Conservation (phyloP, 2,888 invertebrate species). For the Aleiodes alternator region DNA sequence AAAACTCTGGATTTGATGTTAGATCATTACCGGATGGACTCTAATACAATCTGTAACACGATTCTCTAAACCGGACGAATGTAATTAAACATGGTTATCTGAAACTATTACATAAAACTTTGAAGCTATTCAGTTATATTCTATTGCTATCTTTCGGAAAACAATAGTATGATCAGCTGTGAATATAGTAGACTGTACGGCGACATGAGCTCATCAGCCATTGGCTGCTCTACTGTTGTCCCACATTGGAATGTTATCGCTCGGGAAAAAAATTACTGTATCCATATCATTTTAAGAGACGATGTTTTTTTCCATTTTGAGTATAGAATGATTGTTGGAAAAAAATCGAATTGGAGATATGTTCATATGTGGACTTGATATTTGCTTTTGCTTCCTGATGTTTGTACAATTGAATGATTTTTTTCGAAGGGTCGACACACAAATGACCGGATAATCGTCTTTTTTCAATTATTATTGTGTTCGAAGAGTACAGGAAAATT, state of each 20-base stretch:
- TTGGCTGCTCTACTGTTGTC: constrained; percentile 18
- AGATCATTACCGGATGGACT: constrained; percentile 22
- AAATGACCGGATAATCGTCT: background rate
- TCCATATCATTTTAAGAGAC: too few species aligned
- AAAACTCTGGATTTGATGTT: too few species aligned
- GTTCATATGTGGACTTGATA: too few species aligned
- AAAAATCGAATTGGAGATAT: too few species aligned
- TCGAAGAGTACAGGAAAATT: background rate
- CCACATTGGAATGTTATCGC: constrained; percentile 22
- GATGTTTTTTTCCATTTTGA: too few species aligned
- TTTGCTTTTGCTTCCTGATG: too few species aligned
- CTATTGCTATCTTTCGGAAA: background rate
- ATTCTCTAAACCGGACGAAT: constrained; percentile 33
- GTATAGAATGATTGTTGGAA: too few species aligned
- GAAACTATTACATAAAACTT: constrained; percentile 13
- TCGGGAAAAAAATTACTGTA: background rate
- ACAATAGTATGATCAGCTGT: constrained; percentile 51
- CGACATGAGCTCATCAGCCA: constrained; percentile 40
- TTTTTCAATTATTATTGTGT: background rate
- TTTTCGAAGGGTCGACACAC: too few species aligned
- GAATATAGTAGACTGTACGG: constrained; percentile 52
- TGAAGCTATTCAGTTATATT: constrained; percentile 16
- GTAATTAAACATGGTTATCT: constrained; percentile 34
- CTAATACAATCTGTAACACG: constrained; percentile 16
- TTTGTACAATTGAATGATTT: too few species aligned